Evolutionary conservation across 2,888 invertebrate genomes (phyloP).

Genomic region (Drosophila phalerata): DNA sequence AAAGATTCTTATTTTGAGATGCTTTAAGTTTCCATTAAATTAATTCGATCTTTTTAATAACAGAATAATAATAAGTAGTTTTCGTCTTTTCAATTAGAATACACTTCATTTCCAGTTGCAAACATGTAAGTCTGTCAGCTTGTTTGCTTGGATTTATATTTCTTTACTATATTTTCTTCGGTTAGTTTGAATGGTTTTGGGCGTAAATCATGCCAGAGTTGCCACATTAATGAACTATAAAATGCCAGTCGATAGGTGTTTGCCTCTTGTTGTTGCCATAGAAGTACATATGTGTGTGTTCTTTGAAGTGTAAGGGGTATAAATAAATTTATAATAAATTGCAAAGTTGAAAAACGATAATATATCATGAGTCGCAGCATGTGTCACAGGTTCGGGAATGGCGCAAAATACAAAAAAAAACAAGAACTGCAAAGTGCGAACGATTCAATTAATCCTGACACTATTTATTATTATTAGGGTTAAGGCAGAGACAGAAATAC

Average conservation of each 20-base stretch:
- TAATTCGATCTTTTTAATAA: no score
- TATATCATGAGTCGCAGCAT: conserved; percentile 81
- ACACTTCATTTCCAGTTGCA: neutral
- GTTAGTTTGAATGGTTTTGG: conserved; percentile 20
- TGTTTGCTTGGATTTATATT: neutral
- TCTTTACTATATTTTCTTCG: neutral
- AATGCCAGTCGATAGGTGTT: conserved; percentile 48
- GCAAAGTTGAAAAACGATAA: conserved; percentile 76
- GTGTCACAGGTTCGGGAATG: conserved; percentile 62
- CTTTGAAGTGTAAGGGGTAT: conserved; percentile 35
- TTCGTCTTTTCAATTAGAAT: neutral
- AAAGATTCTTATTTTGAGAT: no score
- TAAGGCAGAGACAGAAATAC: conserved; percentile 43
- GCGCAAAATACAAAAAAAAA: conserved; percentile 12
- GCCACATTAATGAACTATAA: conserved; percentile 76
- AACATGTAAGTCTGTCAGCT: neutral
- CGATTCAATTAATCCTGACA: conserved; percentile 85
- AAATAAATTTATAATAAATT: conserved; percentile 80
- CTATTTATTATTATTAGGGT: conserved; percentile 80
- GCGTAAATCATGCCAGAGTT: conserved; percentile 73
- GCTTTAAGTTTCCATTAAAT: no score
- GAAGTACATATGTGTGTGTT: conserved; percentile 14
- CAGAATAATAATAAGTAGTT: no score
- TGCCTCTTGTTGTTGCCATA: conserved; percentile 21
- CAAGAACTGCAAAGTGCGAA: conserved; percentile 82